These are phyloP conservation scores for Pangasius macronema DNA, from an alignment of 2,797 vertebrate species.

Conservation along the genomic window DNA sequence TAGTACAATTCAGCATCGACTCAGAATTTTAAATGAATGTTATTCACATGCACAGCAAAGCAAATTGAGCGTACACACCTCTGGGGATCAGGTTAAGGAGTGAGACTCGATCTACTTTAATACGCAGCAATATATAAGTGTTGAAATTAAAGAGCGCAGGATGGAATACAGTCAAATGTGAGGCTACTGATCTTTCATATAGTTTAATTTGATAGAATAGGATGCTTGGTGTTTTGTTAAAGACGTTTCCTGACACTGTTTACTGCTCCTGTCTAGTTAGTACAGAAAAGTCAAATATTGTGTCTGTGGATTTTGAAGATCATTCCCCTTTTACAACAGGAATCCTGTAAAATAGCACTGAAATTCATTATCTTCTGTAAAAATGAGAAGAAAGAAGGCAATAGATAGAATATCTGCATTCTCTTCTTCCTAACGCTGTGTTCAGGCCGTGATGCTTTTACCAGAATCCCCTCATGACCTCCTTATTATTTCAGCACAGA, in stretches of 20 bases:
- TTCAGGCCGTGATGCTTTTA: background rate
- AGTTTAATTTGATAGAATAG: background rate
- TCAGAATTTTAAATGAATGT: constrained; percentile 34
- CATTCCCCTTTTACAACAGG: background rate
- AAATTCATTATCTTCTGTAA: background rate
- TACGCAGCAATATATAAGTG: background rate
- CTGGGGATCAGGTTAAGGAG: constrained; percentile 7
- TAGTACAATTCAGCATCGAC: constrained; percentile 39
- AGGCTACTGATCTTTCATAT: background rate
- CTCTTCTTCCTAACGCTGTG: background rate
- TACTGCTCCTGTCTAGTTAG: background rate
- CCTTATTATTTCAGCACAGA: constrained; percentile 7
- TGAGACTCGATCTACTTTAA: constrained; percentile 3
- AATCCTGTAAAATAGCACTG: background rate
- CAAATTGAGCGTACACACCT: constrained; percentile 25
- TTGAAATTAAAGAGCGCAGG: background rate
- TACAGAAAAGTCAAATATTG: background rate
- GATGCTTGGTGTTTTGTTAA: background rate
- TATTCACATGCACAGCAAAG: constrained; percentile 14
- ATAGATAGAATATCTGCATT: background rate
- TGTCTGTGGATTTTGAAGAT: background rate
- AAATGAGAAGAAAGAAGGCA: background rate
- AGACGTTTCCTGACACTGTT: background rate
- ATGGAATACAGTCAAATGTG: background rate
- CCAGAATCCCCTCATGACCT: background rate